Conservation (phyloP, 2,888 invertebrate species). For the Tachina grossa region DNA sequence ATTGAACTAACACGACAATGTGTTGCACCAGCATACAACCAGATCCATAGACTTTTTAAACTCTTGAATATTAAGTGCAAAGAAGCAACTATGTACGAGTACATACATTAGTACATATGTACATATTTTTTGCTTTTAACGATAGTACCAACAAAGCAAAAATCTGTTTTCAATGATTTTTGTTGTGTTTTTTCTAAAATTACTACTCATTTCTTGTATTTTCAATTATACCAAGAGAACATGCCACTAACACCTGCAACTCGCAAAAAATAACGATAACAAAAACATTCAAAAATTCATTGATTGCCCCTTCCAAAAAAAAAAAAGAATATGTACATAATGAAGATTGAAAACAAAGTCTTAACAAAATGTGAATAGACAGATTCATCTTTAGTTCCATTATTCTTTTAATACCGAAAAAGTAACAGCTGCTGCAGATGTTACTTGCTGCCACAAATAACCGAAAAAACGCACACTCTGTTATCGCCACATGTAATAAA, state of each 20-base stretch:
- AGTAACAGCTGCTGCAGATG: conserved; percentile 69
- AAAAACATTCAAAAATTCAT: conserved; percentile 59
- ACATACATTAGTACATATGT: too few relatives aligned
- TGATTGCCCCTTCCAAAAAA: conserved; percentile 51
- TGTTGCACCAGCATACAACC: conserved; percentile 38
- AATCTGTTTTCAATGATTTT: conserved; percentile 29
- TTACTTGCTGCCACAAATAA: conserved; percentile 60
- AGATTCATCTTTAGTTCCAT: conserved; percentile 41
- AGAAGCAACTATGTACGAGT: neutral
- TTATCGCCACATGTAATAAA: neutral
- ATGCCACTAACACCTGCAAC: conserved; percentile 64
- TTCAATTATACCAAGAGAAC: conserved; percentile 23
- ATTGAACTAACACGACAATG: conserved; percentile 63
- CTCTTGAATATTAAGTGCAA: conserved; percentile 19
- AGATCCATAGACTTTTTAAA: conserved; percentile 19
- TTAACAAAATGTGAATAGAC: conserved; percentile 42
- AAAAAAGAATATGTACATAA: neutral
- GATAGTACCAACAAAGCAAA: conserved; percentile 28
- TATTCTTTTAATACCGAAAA: conserved; percentile 24
- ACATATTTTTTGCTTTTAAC: neutral
- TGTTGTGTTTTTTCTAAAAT: conserved; percentile 17
- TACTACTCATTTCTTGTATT: conserved; percentile 26
- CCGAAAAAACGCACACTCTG: conserved; percentile 15
- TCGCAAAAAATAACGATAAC: conserved; percentile 46
- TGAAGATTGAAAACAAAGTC: conserved; percentile 11